phyloP scores from a whole-genome alignment of 92 coral and sea anemone species.

The Metridium senile region DNA sequence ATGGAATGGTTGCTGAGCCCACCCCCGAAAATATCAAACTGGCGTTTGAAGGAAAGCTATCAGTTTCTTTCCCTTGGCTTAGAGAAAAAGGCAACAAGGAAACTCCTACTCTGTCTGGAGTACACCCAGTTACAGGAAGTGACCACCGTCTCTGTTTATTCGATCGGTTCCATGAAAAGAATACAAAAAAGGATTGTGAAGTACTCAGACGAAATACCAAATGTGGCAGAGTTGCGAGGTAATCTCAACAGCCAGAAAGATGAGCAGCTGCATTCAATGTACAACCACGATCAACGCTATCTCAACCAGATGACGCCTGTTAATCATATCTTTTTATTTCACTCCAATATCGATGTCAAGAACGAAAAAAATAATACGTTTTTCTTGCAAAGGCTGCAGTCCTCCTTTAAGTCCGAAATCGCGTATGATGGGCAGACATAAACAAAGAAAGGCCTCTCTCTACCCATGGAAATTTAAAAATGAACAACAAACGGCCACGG shows the following conservation, averaged over 20 bases:
- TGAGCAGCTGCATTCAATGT: conserved; percentile 54
- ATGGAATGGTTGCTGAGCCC: conserved; percentile 48
- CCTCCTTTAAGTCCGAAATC: conserved; percentile 3
- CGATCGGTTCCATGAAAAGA: conserved; percentile 56
- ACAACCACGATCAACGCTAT: conserved; percentile 40
- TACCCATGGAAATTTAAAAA: too few relatives aligned
- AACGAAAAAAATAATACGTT: conserved; percentile 33
- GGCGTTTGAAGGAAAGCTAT: conserved; percentile 28
- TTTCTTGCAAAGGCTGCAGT: not conserved
- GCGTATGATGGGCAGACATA: conserved; percentile 23
- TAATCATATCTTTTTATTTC: conserved; percentile 45
- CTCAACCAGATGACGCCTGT: conserved; percentile 56
- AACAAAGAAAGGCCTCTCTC: conserved; percentile 32
- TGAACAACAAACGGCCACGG: too few relatives aligned
- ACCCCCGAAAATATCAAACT: conserved; percentile 28
- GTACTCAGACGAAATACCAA: conserved; percentile 33
- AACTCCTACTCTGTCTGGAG: not conserved
- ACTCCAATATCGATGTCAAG: conserved; percentile 48
- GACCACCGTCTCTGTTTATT: conserved; percentile 46
- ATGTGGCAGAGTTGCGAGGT: conserved; percentile 39
- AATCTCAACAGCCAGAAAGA: conserved; percentile 52
- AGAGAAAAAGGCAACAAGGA: too few relatives aligned
- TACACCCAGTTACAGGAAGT: conserved; percentile 51
- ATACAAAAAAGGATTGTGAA: conserved; percentile 34
- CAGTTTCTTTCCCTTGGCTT: conserved; percentile 47